Percentiles rank a stretch among this genome's conserved stretches.
Conservation (phyloP, 2,888 invertebrate species). For the Onthophagus sagittarius region DNA sequence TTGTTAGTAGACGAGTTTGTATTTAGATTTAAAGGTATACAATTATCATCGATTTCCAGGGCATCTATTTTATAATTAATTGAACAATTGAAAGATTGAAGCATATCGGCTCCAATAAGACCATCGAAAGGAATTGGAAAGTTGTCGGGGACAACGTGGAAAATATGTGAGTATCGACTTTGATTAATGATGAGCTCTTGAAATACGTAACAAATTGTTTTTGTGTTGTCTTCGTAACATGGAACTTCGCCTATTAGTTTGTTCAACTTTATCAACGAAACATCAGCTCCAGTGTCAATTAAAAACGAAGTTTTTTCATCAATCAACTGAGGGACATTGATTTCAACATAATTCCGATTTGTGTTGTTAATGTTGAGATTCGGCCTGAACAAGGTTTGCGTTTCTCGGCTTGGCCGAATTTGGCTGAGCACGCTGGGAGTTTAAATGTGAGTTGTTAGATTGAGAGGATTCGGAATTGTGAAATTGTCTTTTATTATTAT, state of each 20-base stretch:
- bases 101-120: too few relatives aligned
- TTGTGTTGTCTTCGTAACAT: not conserved
- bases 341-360: not conserved
- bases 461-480: conserved; percentile 15
- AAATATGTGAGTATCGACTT: conserved; percentile 11
- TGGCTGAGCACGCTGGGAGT: too few relatives aligned
- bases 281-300: conserved; percentile 25
- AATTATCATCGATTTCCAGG: not conserved
- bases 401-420: conserved; percentile 11
- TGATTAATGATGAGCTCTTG: not conserved
- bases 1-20: too few relatives aligned
- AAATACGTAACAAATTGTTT: not conserved
- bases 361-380: conserved; percentile 9
- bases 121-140: conserved; percentile 9
- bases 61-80: not conserved
- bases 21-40: too few relatives aligned
- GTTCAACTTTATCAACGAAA: too few relatives aligned
- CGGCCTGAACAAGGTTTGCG: too few relatives aligned
- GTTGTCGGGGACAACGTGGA: conserved; percentile 22
- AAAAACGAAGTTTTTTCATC: conserved; percentile 16
- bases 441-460: not conserved
- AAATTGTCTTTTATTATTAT: not conserved
- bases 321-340: conserved; percentile 5
- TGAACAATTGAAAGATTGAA: not conserved
- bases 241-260: not conserved